A percentile compares a stretch with the other conserved stretches of the same genome.
Conservation (phyloP, 2,797 vertebrate species). For the Lacerta viridis region DNA sequence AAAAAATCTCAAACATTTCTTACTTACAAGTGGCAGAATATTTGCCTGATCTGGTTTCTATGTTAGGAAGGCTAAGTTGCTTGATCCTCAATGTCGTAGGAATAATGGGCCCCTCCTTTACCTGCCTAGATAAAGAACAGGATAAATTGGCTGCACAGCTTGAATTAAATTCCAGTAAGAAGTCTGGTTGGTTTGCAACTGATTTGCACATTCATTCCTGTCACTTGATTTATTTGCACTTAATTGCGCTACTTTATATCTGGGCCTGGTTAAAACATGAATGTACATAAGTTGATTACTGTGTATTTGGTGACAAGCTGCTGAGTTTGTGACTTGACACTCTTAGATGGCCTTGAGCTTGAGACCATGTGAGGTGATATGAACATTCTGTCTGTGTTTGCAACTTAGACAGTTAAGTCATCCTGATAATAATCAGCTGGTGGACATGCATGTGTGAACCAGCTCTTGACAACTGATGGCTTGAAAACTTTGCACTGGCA, state of each 20-base stretch:
- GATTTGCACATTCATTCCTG: background rate
- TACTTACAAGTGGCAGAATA: conserved; percentile 7
- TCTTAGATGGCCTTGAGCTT: too few relatives aligned
- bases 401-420: background rate
- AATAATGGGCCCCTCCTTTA: background rate
- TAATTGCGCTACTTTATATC: background rate
- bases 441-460: background rate
- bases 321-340: background rate
- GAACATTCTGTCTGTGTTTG: background rate
- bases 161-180: background rate
- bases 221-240: background rate
- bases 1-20: background rate
- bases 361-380: background rate
- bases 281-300: background rate
- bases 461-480: background rate
- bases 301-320: background rate
- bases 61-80: background rate
- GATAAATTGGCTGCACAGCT: background rate
- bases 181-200: background rate
- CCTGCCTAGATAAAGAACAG: background rate
- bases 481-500: background rate
- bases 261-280: background rate
- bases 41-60: background rate
- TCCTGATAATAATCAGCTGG: too few relatives aligned
- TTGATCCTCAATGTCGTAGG: background rate